Percentiles rank a stretch among this genome's conserved stretches.
phyloP scores from a whole-genome alignment of 2,888 invertebrate species.

The Urechis unicinctus region DNA sequence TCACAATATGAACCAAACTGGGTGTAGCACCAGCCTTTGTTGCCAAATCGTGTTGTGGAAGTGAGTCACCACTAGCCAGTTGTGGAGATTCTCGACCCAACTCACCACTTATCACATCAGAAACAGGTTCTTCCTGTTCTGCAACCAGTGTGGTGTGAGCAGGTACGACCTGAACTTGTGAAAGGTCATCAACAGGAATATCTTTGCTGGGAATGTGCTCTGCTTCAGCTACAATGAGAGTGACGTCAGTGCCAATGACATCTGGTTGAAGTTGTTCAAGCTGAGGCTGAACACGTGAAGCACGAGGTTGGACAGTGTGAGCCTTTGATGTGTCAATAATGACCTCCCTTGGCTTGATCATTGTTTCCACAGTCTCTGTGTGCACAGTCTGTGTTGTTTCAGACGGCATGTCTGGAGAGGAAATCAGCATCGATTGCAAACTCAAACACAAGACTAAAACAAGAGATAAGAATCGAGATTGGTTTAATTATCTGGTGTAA shows the following conservation, averaged over 20 bases:
- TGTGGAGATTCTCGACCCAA: neutral
- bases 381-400: neutral
- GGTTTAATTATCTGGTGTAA: no score
- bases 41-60: neutral
- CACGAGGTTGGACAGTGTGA: conserved; percentile 8
- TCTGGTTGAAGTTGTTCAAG: conserved; percentile 9
- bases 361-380: neutral
- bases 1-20: neutral
- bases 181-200: neutral
- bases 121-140: neutral
- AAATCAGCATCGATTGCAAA: no score
- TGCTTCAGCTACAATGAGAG: conserved; percentile 4
- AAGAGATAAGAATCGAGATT: no score
- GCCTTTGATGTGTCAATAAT: conserved; percentile 10
- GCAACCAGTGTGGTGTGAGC: conserved; percentile 1
- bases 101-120: neutral
- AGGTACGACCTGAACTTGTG: conserved; percentile 4
- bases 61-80: neutral
- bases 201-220: conserved; percentile 7
- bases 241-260: conserved; percentile 7
- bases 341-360: conserved; percentile 4
- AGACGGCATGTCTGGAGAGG: neutral
- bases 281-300: conserved; percentile 6
- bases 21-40: neutral
- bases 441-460: no score